phyloP scores from a whole-genome alignment of 2,888 invertebrate genomes.

The Toxonevra muliebris region DNA sequence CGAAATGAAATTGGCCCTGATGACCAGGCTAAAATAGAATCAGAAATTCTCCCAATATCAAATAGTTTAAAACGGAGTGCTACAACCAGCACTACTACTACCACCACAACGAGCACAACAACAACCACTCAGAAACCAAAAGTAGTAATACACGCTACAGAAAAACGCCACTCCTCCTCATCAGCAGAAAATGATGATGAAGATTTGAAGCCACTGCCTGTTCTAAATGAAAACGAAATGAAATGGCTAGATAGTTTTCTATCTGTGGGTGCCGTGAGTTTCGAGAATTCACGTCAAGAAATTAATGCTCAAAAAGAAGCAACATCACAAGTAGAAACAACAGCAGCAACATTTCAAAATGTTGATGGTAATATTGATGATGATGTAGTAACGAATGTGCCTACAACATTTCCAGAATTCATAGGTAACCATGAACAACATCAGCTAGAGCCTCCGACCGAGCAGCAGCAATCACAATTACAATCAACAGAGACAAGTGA shows the following conservation, averaged over 20 bases:
- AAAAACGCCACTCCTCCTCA: neutral
- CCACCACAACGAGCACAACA: slow-evolving; percentile 16
- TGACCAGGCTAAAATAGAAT: slow-evolving; percentile 57
- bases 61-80: slow-evolving; percentile 21
- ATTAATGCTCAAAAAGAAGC: slow-evolving; percentile 26
- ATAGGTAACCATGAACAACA: slow-evolving; percentile 28
- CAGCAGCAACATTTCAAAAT: slow-evolving; percentile 13
- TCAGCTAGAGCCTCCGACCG: slow-evolving; percentile 6
- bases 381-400: neutral
- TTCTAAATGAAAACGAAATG: slow-evolving; percentile 57
- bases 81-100: slow-evolving; percentile 28
- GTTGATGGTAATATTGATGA: slow-evolving; percentile 13
- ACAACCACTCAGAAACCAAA: slow-evolving; percentile 31
- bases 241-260: slow-evolving; percentile 61
- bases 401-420: too few species aligned
- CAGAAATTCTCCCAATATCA: slow-evolving; percentile 54
- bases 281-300: slow-evolving; percentile 49
- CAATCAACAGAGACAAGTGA: neutral
- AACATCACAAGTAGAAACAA: slow-evolving; percentile 43
- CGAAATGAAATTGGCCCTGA: slow-evolving; percentile 58
- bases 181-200: slow-evolving; percentile 17
- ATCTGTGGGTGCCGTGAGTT: slow-evolving; percentile 59
- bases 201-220: slow-evolving; percentile 43
- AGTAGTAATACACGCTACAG: slow-evolving; percentile 22
- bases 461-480: slow-evolving; percentile 18